Base-by-base conservation (phyloP, 1,140 invertebrate species). In the Drosophila parabipectinata region DNA sequence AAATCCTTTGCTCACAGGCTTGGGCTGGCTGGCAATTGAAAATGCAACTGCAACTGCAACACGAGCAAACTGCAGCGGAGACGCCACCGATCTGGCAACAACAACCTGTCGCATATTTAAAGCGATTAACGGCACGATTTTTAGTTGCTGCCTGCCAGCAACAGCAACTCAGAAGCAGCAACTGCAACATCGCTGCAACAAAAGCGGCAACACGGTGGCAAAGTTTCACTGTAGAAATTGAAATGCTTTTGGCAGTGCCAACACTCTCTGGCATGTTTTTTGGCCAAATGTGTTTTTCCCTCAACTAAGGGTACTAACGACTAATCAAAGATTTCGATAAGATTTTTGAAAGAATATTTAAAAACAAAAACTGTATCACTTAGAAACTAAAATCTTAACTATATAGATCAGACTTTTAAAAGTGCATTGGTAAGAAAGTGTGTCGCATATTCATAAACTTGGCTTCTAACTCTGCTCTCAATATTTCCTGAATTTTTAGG, bases 61-160 rank as follows among this genome's bases (percentile, higher is more conserved):
- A 64, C 48, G 54, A 63, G 56, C n/a, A 41, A 44, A 34, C 50
- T 44, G 18, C 44, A 18, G 24, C 44, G 28, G 53, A 48, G 57
- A 48, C 48, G 58, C 39, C 71, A 61, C 62, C 59, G 44, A 82
- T 57, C 78, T 78, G 79, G 83, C 83, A 88, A 61, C 83, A 88
- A 61, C 82, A 87, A 89, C 83, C 84, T 87, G 83, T 87, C 83
- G 84, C 84, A 87, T 83, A 73, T 85, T 84, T 87, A 77, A 87
- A 87, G 79, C 83, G 84, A 87, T 87, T 87, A 87, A 87, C 83
- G 79, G 83, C 83, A 87, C 83, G 83, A 87, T 87, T 87, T 63
- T 37, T 53, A 58, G 71, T 56, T 69, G 69, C 48, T 21, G 58
- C 32, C 47, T 34, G 47, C 57, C 58, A 60, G 21, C 47, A 39